Base-by-base conservation (phyloP, 1,140 invertebrate species). In the Pseudomyrmex sp. region DNA sequence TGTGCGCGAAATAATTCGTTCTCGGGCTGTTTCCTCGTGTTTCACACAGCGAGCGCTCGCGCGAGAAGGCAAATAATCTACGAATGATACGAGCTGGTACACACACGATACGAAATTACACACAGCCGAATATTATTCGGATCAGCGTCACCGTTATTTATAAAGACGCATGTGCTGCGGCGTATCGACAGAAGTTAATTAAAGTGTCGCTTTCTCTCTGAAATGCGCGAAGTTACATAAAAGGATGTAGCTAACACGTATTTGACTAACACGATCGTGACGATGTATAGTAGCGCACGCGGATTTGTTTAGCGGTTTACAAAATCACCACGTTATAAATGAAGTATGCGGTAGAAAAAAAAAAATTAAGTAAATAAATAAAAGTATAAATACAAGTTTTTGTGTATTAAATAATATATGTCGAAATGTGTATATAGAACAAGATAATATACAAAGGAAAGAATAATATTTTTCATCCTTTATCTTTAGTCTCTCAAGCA, bases 111-210 rank as follows among this genome's bases (percentile, higher is more conserved):
- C 50, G 26, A 50, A 63, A 73, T 35, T 35, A 35, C 5, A 73
- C 61, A 86, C 68, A 44, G 20, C 12, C n/a, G 20, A 20, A 65
- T 44, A 66, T 44, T 46, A 52, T 46, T 35, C 18, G 18, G 10
- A 12, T 26, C 18, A 65, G 61, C 20, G 66, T 72, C n/a, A 56
- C 18, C 13, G 48, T 62, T 82, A 69, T 86, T 85, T 61, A 69
- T 63, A 82, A 68, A 52, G 7, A 61, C 2, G 15, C 56, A 23
- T 44, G 26, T 66, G 63, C 48, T 61, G 62, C 35, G 50, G 44
- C 56, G 26, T 48, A 48, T 58, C 35, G 62, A 62, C 15, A 72
- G 62, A 52, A 82, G 56, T 74, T 82, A 85, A 86, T 85, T 86
- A 85, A 73, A 86, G 13, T 68, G 35, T 56, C 61, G 35, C 35